Conservation (phyloP, 1,140 invertebrate species). For the Drosophila lowei region DNA sequence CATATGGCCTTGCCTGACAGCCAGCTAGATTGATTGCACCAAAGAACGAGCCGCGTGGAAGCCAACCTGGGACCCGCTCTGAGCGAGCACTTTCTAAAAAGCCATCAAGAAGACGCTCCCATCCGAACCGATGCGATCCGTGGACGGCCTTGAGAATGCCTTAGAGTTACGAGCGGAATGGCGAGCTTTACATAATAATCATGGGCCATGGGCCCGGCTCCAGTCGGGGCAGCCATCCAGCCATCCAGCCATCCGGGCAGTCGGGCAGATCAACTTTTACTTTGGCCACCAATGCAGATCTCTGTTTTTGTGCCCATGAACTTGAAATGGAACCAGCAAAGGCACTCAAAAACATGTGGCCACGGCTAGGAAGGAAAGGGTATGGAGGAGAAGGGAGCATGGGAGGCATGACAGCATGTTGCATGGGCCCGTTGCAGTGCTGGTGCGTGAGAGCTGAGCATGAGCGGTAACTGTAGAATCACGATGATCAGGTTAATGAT, state of each 20-base stretch:
- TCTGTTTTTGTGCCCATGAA: conserved; percentile 44
- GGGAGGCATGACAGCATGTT: no score
- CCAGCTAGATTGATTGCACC: conserved; percentile 24
- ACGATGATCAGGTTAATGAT: no score
- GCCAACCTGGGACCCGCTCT: background rate
- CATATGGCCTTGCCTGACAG: conserved; percentile 1
- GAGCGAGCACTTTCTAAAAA: conserved; percentile 68
- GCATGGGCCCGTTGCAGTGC: no score
- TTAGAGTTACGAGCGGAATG: conserved; percentile 39
- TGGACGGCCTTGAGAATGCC: conserved; percentile 61
- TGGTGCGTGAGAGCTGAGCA: no score
- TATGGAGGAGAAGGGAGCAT: no score
- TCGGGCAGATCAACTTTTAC: conserved; percentile 71
- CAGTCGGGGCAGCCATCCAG: background rate
- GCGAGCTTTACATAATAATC: conserved; percentile 68
- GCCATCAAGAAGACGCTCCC: conserved; percentile 21
- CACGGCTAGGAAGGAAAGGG: no score
- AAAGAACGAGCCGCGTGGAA: conserved; percentile 16
- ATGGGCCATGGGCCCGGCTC: background rate
- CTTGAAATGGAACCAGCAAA: conserved; percentile 35
- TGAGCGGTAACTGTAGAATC: no score
- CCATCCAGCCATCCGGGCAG: conserved; percentile 18
- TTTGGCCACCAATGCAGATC: conserved; percentile 15
- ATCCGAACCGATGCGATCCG: conserved; percentile 8
- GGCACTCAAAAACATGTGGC: no score